Evolutionary conservation across 1,140 invertebrate species (phyloP).

Genomic region (Himalopsyche phryganea): DNA sequence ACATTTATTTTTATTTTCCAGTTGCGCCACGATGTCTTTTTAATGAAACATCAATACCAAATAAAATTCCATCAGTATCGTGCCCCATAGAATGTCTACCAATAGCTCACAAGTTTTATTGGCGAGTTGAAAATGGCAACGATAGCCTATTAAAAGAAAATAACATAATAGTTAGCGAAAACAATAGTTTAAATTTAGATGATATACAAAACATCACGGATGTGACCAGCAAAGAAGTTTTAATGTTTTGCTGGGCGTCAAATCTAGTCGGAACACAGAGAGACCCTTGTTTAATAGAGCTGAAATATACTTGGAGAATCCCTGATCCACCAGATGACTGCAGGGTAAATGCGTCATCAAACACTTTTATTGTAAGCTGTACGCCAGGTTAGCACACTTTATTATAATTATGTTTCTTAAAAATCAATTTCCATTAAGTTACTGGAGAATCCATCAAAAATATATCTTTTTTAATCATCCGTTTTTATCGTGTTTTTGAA

Average conservation of each 20-base stretch:
- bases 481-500: too few relatives aligned
- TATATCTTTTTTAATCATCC: too few relatives aligned
- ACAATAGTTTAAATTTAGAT: conserved; percentile 14
- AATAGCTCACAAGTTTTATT: conserved; percentile 21
- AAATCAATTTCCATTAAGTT: not conserved
- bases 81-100: conserved; percentile 25
- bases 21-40: conserved; percentile 24
- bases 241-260: conserved; percentile 22
- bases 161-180: conserved; percentile 13
- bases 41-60: conserved; percentile 5
- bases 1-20: conserved; percentile 10
- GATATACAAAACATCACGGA: conserved; percentile 6
- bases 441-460: too few relatives aligned
- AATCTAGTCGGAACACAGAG: conserved; percentile 25
- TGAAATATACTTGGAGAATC: conserved; percentile 17
- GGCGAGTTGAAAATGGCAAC: conserved; percentile 23
- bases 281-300: conserved; percentile 15
- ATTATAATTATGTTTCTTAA: not conserved
- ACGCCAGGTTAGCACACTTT: conserved; percentile 13
- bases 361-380: conserved; percentile 22
- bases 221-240: conserved; percentile 7
- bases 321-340: conserved; percentile 27
- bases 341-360: conserved; percentile 15
- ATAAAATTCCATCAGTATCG: conserved; percentile 9
- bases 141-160: conserved; percentile 11